Conservation (phyloP, 2,113 vertebrate species). For the Salminus brasiliensis region DNA sequence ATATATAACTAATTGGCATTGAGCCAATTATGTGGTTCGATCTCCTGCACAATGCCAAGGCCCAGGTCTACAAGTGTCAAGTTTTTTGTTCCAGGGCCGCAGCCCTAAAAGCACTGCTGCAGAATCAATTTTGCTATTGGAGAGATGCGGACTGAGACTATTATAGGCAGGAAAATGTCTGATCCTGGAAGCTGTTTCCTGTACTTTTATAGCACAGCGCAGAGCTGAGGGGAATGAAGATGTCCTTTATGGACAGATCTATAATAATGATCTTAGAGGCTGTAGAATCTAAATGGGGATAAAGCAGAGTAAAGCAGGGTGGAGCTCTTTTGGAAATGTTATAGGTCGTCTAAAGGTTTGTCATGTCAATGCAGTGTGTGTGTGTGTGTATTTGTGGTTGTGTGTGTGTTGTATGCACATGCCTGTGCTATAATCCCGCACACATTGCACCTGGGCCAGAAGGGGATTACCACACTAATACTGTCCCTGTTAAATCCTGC, state of each 20-base stretch:
- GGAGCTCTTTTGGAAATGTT: not conserved
- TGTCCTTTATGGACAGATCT: not conserved
- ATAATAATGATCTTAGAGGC: not conserved
- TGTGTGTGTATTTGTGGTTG: not conserved
- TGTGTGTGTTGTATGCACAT: not conserved
- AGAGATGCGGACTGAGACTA: not conserved
- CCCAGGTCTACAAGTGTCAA: too few species aligned
- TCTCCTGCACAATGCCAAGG: too few species aligned
- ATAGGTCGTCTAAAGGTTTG: not conserved
- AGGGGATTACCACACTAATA: constrained; percentile 65
- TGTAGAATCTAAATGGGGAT: not conserved
- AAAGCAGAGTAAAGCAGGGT: not conserved
- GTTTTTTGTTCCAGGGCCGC: not conserved
- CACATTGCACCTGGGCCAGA: constrained; percentile 51
- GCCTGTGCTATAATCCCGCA: constrained; percentile 42
- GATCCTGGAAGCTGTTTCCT: not conserved
- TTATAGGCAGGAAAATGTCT: not conserved
- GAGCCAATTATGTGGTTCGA: too few species aligned
- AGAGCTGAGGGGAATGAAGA: not conserved
- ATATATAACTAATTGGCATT: too few species aligned
- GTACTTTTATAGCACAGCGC: not conserved
- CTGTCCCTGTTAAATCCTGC: constrained; percentile 58
- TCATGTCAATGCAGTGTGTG: not conserved
- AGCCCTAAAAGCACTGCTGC: not conserved
- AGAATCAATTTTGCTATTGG: not conserved